Conservation (phyloP, 1,140 invertebrate genomes). For the Saccostrea glomerata region DNA sequence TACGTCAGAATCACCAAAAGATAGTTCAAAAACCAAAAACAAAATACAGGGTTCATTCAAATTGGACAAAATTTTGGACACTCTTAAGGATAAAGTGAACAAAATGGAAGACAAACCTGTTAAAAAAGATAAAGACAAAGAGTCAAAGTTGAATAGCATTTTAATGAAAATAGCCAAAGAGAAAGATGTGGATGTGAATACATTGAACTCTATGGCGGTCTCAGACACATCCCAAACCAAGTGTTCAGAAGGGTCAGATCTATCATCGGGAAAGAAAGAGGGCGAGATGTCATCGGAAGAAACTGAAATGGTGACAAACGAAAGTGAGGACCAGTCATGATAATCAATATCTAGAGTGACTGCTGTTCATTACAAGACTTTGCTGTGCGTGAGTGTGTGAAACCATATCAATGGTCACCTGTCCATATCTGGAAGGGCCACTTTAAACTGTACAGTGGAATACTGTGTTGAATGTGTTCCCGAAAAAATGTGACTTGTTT, state of each 20-base stretch:
- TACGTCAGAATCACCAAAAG: constrained; percentile 28
- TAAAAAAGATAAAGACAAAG: constrained; percentile 45
- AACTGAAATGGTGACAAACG: neutral
- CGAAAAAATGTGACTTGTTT: neutral
- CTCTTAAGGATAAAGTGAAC: constrained; percentile 71
- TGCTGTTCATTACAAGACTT: neutral
- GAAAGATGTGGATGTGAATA: constrained; percentile 43
- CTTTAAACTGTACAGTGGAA: neutral
- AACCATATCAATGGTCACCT: neutral
- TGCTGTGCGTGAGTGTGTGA: neutral
- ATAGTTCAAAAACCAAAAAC: constrained; percentile 62
- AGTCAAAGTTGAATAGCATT: constrained; percentile 54
- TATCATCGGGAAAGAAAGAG: neutral
- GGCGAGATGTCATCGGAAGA: neutral
- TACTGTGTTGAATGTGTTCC: constrained; percentile 5
- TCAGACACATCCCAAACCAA: constrained; percentile 17
- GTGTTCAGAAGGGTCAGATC: constrained; percentile 21
- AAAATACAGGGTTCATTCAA: constrained; percentile 73
- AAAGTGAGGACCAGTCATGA: constrained; percentile 17
- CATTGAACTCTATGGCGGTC: constrained; percentile 32
- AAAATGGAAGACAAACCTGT: constrained; percentile 68
- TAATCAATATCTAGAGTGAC: neutral
- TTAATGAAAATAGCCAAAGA: constrained; percentile 50
- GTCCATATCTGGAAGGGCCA: neutral
- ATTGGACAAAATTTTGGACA: constrained; percentile 71